These are phyloP conservation scores for Colossoma macropomum DNA, from an alignment of 2,113 vertebrate genomes.

Conservation along the genomic window DNA sequence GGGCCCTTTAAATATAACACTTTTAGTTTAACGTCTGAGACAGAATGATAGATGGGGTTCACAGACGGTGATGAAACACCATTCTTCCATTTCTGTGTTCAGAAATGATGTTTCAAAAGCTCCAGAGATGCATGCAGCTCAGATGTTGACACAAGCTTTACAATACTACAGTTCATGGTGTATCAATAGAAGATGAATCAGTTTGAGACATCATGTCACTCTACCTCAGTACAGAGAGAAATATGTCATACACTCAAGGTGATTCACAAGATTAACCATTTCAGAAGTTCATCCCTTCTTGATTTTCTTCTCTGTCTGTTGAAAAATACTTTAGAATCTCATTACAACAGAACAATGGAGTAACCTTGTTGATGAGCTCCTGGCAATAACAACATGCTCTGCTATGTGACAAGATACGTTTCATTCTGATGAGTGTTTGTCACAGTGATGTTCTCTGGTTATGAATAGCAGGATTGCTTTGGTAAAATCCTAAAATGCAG, in stretches of 20 bases:
- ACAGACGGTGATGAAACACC: not conserved
- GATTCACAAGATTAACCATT: slow-evolving; percentile 1
- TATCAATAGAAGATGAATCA: slow-evolving; percentile 23
- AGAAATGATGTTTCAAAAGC: not conserved
- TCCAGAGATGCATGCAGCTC: not conserved
- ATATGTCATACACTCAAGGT: not conserved
- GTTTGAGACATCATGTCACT: slow-evolving; percentile 2
- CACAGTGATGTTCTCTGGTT: not conserved
- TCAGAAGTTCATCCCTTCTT: not conserved
- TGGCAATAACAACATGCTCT: not conserved
- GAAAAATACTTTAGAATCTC: not conserved
- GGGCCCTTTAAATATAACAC: not conserved
- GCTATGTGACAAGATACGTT: not conserved
- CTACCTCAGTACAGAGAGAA: slow-evolving; percentile 15
- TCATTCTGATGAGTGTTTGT: not conserved
- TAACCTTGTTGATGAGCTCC: not conserved
- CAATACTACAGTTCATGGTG: slow-evolving; percentile 1
- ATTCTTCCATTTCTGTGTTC: not conserved
- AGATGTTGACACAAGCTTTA: not conserved
- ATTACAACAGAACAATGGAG: not conserved
- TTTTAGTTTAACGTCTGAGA: not conserved
- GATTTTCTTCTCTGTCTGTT: not conserved
- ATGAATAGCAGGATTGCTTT: not conserved
- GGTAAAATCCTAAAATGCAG: not conserved
- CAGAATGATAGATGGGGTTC: not conserved